These are phyloP conservation scores for Gortyna flavago DNA, from an alignment of 2,888 invertebrate species.

Conservation along the genomic window DNA sequence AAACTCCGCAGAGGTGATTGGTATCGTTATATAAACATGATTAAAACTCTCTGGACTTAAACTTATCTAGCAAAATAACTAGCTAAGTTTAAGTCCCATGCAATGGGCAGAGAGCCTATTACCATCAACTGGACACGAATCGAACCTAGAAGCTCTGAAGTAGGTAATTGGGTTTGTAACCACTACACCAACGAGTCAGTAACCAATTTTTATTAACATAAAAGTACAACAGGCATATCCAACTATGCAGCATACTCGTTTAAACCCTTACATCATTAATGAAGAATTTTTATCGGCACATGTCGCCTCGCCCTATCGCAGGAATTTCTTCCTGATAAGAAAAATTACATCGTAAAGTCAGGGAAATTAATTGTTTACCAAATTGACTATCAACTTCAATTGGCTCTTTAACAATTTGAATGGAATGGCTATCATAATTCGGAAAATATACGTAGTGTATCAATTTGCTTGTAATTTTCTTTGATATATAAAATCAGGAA, in stretches of 20 bases:
- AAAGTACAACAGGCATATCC: background rate
- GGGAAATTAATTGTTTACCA: background rate
- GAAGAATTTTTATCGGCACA: conserved; percentile 34
- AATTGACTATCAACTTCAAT: background rate
- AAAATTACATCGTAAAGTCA: conserved; percentile 17
- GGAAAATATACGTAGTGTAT: background rate
- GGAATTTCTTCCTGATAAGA: conserved; percentile 37
- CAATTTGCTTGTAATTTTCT: background rate
- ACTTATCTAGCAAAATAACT: no score
- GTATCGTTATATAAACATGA: no score
- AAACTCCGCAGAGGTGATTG: no score
- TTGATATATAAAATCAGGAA: background rate
- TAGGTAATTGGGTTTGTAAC: background rate
- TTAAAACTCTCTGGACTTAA: no score
- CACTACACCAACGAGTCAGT: background rate
- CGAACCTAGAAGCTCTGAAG: background rate
- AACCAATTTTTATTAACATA: background rate
- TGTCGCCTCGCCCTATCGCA: background rate
- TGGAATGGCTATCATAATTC: background rate
- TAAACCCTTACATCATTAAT: background rate
- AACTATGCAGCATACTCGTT: background rate
- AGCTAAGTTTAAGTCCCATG: no score
- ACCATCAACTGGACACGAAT: no score
- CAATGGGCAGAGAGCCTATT: no score
- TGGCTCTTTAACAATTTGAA: background rate